These are phyloP conservation scores for Channa striata DNA, from an alignment of 2,797 vertebrate species.

Conservation along the genomic window DNA sequence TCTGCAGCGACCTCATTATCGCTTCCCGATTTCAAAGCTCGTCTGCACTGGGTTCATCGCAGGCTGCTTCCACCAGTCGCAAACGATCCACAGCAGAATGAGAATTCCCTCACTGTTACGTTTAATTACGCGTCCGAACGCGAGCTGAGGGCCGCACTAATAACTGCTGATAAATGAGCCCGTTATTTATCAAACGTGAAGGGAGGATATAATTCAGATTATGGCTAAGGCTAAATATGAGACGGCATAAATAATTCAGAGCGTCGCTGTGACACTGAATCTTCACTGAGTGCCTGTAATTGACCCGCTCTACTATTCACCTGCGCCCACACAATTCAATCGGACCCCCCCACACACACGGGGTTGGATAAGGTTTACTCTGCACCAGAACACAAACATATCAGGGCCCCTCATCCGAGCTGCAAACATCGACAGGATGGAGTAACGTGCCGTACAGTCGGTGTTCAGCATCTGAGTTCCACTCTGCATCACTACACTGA, in stretches of 20 bases:
- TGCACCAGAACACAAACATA: background rate
- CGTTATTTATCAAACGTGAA: background rate
- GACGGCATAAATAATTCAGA: background rate
- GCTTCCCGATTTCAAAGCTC: constrained; percentile 42
- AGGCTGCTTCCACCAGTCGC: constrained; percentile 34
- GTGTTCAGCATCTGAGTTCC: no score
- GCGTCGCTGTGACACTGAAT: background rate
- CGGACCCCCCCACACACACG: constrained; percentile 13
- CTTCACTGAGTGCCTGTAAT: background rate
- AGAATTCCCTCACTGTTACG: constrained; percentile 13
- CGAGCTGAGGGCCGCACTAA: background rate
- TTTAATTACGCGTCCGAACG: constrained; percentile 6
- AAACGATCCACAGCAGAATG: constrained; percentile 44
- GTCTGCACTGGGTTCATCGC: constrained; percentile 39
- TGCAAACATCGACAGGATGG: background rate
- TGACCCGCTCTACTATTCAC: constrained; percentile 12
- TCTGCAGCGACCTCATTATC: constrained; percentile 52
- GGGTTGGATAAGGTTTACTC: constrained; percentile 22
- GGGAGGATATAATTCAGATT: background rate
- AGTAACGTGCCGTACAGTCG: no score
- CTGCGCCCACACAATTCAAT: constrained; percentile 17
- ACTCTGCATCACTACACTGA: no score
- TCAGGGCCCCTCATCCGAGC: constrained; percentile 9
- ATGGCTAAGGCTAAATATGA: background rate
- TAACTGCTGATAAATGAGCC: background rate